These are phyloP conservation scores for Scolopax mira DNA, from an alignment of 2,113 vertebrate genomes.

Conservation along the genomic window DNA sequence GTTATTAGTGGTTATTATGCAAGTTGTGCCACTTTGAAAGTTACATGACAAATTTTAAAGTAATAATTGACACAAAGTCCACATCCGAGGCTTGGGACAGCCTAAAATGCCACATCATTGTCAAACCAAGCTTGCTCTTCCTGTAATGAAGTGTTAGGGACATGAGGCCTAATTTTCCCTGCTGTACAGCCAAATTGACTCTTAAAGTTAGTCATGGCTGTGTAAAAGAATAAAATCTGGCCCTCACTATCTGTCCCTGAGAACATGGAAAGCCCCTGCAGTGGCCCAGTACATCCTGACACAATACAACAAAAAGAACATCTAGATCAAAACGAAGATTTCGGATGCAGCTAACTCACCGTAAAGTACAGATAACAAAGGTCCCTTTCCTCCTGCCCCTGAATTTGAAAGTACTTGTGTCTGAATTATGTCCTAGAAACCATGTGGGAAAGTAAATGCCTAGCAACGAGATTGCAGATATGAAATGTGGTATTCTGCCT, in stretches of 20 bases:
- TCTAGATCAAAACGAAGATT: neutral
- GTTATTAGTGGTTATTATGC: neutral
- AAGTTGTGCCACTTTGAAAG: neutral
- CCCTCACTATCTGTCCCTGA: neutral
- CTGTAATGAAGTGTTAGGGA: neutral
- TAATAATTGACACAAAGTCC: neutral
- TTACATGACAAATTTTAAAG: neutral
- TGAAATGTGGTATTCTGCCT: neutral
- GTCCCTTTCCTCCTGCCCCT: neutral
- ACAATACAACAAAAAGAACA: neutral
- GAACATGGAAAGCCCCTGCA: neutral
- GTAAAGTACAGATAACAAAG: neutral
- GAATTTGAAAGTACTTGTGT: neutral
- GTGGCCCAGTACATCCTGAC: neutral
- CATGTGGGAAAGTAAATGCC: neutral
- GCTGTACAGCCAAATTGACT: neutral
- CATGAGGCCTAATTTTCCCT: neutral
- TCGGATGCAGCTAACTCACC: neutral
- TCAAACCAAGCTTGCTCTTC: neutral
- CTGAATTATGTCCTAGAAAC: neutral
- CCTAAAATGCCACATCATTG: neutral
- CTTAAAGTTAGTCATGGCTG: neutral
- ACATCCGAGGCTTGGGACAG: neutral
- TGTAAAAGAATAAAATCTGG: neutral
- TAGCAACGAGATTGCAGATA: neutral